These are phyloP conservation scores for Numenius arquata DNA, from an alignment of 2,113 vertebrate species.

Conservation along the genomic window DNA sequence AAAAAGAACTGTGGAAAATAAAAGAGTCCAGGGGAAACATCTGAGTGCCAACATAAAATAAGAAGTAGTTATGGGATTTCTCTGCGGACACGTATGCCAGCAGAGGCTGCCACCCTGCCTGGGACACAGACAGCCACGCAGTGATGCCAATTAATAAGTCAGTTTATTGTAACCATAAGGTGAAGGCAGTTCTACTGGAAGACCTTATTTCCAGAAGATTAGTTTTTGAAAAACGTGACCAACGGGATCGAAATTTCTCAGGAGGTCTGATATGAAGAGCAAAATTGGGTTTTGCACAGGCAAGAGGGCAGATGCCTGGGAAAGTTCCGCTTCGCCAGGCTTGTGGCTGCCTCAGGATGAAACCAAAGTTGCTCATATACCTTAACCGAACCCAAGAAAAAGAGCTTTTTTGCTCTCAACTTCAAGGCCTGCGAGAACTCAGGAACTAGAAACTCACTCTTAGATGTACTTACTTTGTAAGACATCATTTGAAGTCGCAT, in stretches of 20 bases:
- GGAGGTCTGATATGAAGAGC: neutral
- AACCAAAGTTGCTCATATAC: neutral
- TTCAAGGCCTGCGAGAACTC: neutral
- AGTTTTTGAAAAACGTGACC: neutral
- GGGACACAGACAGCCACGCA: neutral
- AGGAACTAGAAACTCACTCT: neutral
- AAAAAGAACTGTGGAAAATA: neutral
- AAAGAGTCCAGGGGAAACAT: neutral
- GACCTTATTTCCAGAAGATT: slow-evolving; percentile 22
- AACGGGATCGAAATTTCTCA: neutral
- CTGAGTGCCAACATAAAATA: neutral
- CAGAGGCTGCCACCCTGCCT: slow-evolving; percentile 15
- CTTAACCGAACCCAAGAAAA: neutral
- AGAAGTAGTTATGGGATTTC: neutral
- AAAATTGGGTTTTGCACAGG: neutral
- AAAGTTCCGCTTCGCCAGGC: neutral
- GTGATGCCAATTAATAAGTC: slow-evolving; percentile 22
- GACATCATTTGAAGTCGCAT: neutral
- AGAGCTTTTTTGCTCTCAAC: neutral
- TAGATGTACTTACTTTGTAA: neutral
- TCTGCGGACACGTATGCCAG: neutral
- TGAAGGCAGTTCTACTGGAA: slow-evolving; percentile 2
- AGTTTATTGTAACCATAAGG: slow-evolving; percentile 19
- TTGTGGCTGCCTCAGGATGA: neutral
- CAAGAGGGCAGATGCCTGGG: neutral